phyloP scores from a whole-genome alignment of 2,888 invertebrate genomes.

The Xanthorhoe spadicearia region DNA sequence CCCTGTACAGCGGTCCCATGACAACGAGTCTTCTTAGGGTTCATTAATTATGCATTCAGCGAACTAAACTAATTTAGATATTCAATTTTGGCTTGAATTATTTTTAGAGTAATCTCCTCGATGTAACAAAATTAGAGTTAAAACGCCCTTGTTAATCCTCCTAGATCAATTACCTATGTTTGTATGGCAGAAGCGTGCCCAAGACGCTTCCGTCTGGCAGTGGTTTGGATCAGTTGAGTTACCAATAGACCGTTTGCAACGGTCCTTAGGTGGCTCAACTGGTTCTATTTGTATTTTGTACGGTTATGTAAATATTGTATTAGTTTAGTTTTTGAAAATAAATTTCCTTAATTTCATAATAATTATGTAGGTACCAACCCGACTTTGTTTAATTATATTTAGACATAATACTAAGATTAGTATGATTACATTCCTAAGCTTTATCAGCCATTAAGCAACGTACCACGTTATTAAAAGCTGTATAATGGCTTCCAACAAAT shows the following conservation, averaged over 20 bases:
- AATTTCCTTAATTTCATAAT: background rate
- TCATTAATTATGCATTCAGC: background rate
- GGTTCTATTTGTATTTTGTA: no score
- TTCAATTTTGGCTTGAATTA: background rate
- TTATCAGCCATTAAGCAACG: background rate
- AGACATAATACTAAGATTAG: background rate
- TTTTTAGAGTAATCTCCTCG: background rate
- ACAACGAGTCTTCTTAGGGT: background rate
- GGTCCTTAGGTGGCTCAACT: no score
- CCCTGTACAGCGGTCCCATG: background rate
- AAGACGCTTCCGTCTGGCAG: no score
- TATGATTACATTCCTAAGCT: background rate
- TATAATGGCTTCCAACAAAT: constrained; percentile 28
- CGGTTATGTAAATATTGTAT: no score
- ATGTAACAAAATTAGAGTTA: background rate
- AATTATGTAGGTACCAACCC: no score
- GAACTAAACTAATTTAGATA: background rate
- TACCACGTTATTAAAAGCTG: constrained; percentile 20
- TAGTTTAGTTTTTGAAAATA: background rate
- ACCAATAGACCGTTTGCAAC: no score
- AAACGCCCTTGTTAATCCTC: background rate
- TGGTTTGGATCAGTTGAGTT: no score
- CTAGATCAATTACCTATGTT: no score
- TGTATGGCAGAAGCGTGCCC: no score
- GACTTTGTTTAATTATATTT: no score